These are phyloP conservation scores for Neoarius graeffei DNA, from an alignment of 2,113 vertebrate genomes.

Conservation along the genomic window DNA sequence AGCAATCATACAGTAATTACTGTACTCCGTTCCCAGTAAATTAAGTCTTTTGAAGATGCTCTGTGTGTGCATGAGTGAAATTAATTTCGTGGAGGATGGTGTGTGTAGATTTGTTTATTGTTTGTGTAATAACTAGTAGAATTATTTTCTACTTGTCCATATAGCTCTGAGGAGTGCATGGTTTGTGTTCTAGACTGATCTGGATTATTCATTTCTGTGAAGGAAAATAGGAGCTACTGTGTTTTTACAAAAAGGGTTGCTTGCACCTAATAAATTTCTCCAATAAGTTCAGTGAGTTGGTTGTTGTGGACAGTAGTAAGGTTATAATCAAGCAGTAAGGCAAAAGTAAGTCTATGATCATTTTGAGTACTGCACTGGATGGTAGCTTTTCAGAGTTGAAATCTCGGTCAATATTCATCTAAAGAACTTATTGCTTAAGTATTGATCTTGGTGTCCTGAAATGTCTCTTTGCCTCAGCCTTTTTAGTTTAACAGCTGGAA, in stretches of 20 bases:
- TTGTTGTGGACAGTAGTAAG: not conserved
- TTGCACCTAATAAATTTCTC: not conserved
- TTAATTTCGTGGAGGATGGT: not conserved
- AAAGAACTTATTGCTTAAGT: not conserved
- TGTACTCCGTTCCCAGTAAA: slow-evolving; percentile 24
- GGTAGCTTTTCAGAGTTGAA: not conserved
- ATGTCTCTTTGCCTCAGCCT: not conserved
- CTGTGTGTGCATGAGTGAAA: not conserved
- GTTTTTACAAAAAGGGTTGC: slow-evolving; percentile 4
- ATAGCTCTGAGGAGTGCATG: not conserved
- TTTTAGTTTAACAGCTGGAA: not conserved
- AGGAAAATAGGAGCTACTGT: not conserved
- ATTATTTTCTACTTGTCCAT: not conserved
- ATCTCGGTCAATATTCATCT: not conserved
- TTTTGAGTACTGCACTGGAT: not conserved
- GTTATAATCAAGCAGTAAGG: not conserved
- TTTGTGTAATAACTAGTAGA: not conserved
- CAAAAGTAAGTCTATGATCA: not conserved
- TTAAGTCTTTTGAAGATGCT: not conserved
- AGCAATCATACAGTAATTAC: slow-evolving; percentile 15
- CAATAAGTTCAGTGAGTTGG: not conserved
- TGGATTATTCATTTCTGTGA: not conserved
- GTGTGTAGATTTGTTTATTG: not conserved
- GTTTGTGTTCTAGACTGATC: not conserved
- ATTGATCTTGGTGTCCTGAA: not conserved